Evolutionary conservation across 2,888 invertebrate genomes (phyloP).

Genomic region (Lysandra coridon): DNA sequence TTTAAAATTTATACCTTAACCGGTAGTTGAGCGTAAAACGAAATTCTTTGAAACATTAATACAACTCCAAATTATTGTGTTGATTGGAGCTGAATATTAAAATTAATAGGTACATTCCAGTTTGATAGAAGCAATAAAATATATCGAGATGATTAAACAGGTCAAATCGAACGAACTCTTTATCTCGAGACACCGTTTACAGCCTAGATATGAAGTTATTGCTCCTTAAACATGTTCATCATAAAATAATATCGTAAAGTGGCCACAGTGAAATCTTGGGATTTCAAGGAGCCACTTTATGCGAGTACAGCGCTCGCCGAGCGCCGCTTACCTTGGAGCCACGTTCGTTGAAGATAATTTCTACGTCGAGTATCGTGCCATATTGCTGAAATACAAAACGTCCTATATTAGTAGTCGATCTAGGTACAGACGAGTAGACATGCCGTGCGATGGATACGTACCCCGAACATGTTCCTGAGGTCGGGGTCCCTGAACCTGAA

Average conservation of each 20-base stretch:
- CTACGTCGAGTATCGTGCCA: conserved; percentile 99
- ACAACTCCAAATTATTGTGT: not conserved
- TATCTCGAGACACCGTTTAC: conserved; percentile 35
- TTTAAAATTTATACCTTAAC: not conserved
- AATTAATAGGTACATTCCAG: conserved; percentile 39
- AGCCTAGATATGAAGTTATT: conserved; percentile 40
- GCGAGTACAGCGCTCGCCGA: conserved; percentile 40
- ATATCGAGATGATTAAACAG: conserved; percentile 34
- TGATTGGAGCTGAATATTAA: conserved; percentile 15
- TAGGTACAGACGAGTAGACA: conserved; percentile 33
- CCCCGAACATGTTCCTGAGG: conserved; percentile 98
- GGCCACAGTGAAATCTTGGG: conserved; percentile 61
- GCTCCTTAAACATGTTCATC: conserved; percentile 39
- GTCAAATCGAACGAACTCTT: conserved; percentile 29
- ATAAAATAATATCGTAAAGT: conserved; percentile 43
- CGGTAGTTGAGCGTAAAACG: not conserved
- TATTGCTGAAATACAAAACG: conserved; percentile 92
- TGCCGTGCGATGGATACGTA: conserved; percentile 79
- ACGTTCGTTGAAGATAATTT: conserved; percentile 99
- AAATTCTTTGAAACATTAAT: not conserved
- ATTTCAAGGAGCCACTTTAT: conserved; percentile 66
- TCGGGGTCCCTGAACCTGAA: conserved; percentile 99
- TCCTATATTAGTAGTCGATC: conserved; percentile 38
- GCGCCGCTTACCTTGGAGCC: conserved; percentile 97
- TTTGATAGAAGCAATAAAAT: conserved; percentile 47